Percentiles rank a stretch among this genome's conserved stretches.
Conservation (phyloP, 37 sponge, comb jelly and placozoan species). For the Lycopodina hypogea region DNA sequence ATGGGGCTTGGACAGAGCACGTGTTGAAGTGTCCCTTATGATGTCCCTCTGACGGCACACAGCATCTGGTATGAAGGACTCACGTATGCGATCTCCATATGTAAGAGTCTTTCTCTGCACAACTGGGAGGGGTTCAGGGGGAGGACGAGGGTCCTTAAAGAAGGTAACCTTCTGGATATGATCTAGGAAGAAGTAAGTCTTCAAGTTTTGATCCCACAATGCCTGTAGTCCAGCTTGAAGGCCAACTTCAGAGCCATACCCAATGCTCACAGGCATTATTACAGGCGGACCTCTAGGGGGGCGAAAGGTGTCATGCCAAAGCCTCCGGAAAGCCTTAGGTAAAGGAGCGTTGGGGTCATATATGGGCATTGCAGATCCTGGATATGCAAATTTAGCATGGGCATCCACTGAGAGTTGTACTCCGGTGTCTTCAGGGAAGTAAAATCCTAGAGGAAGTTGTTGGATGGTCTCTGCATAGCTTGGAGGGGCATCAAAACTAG, state of each 20-base stretch:
- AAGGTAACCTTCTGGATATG: constrained; percentile 63
- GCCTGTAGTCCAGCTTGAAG: constrained; percentile 63
- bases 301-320: constrained; percentile 71
- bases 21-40: constrained; percentile 28
- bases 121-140: constrained; percentile 27
- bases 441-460: constrained; percentile 64
- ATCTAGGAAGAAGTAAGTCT: constrained; percentile 69
- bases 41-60: constrained; percentile 24
- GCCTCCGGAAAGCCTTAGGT: constrained; percentile 48
- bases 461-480: constrained; percentile 51
- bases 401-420: constrained; percentile 21
- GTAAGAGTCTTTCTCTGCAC: constrained; percentile 27
- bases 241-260: constrained; percentile 82
- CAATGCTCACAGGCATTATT: constrained; percentile 68
- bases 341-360: constrained; percentile 54
- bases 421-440: constrained; percentile 58
- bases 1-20: constrained; percentile 59
- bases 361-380: constrained; percentile 43
- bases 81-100: constrained; percentile 56
- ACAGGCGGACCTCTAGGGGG: constrained; percentile 75
- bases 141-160: constrained; percentile 74
- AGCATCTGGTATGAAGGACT: constrained; percentile 14
- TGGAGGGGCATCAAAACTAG: constrained; percentile 53
- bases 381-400: constrained; percentile 22
- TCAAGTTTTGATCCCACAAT: constrained; percentile 76